Conservation (phyloP, 2,888 invertebrate genomes). For the Ochropleura leucogaster region DNA sequence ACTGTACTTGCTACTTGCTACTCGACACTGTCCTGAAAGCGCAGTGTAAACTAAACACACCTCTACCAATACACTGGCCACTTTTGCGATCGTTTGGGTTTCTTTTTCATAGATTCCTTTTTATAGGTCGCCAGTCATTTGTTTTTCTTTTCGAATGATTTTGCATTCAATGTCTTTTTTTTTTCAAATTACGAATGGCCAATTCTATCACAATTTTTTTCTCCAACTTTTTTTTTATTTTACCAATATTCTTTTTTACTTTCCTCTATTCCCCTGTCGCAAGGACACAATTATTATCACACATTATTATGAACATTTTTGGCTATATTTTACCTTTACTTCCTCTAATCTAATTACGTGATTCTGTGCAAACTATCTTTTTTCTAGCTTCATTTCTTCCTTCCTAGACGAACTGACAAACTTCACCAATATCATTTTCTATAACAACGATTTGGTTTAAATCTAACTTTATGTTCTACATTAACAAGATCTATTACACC, state of each 20-base stretch:
- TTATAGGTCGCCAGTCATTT: not conserved
- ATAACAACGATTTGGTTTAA: not conserved
- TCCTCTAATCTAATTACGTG: not conserved
- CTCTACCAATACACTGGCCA: conserved; percentile 62
- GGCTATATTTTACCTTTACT: not conserved
- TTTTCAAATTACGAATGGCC: too few species aligned
- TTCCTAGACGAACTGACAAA: too few species aligned
- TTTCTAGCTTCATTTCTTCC: not conserved
- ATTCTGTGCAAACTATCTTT: not conserved
- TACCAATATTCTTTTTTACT: too few species aligned
- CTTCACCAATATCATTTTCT: not conserved
- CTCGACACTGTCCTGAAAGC: conserved; percentile 51
- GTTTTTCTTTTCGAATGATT: not conserved
- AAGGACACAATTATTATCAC: not conserved
- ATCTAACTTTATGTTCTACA: not conserved
- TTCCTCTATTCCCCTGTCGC: too few species aligned
- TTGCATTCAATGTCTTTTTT: too few species aligned
- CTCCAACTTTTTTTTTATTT: too few species aligned
- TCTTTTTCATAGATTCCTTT: not conserved
- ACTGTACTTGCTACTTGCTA: conserved; percentile 25
- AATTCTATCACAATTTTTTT: too few species aligned
- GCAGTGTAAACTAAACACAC: conserved; percentile 68
- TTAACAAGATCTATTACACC: not conserved
- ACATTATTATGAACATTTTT: not conserved
- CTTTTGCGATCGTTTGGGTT: not conserved